Conservation (phyloP, 1,140 invertebrate species). For the Psilanteris sp. region DNA sequence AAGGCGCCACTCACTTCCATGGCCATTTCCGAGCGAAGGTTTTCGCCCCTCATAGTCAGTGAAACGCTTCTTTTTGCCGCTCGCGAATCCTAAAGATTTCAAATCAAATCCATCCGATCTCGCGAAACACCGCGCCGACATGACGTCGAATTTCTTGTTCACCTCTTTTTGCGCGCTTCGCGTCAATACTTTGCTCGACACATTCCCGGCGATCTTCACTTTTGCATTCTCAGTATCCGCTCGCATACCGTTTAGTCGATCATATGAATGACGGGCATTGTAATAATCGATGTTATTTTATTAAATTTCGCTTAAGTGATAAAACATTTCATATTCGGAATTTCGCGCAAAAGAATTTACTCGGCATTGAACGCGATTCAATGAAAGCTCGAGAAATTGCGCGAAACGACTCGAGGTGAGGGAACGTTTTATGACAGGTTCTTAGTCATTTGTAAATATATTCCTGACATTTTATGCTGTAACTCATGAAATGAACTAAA, state of each 20-base stretch:
- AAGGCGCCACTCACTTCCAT: no score
- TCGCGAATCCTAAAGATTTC: constrained; percentile 6
- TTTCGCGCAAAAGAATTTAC: constrained; percentile 35
- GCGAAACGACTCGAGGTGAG: background rate
- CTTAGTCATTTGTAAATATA: constrained; percentile 41
- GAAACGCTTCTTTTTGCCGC: background rate
- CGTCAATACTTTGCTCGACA: constrained; percentile 41
- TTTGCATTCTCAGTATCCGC: constrained; percentile 12
- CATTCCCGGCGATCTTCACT: constrained; percentile 37
- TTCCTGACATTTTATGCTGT: constrained; percentile 23
- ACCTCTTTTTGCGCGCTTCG: constrained; percentile 5
- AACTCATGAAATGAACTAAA: constrained; percentile 25
- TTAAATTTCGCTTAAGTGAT: constrained; percentile 47
- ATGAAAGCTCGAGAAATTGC: constrained; percentile 10
- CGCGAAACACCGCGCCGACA: constrained; percentile 11
- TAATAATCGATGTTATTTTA: constrained; percentile 47
- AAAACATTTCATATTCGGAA: constrained; percentile 45
- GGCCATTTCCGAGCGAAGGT: no score
- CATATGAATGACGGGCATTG: constrained; percentile 36
- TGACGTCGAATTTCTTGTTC: constrained; percentile 12
- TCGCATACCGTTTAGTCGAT: constrained; percentile 22
- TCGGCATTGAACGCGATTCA: constrained; percentile 29
- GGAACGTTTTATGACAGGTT: constrained; percentile 13
- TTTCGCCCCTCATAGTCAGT: no score
- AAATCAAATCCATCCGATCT: constrained; percentile 27